Evolutionary conservation across 2,113 vertebrate genomes (phyloP).

Genomic region (Agapornis roseicollis): DNA sequence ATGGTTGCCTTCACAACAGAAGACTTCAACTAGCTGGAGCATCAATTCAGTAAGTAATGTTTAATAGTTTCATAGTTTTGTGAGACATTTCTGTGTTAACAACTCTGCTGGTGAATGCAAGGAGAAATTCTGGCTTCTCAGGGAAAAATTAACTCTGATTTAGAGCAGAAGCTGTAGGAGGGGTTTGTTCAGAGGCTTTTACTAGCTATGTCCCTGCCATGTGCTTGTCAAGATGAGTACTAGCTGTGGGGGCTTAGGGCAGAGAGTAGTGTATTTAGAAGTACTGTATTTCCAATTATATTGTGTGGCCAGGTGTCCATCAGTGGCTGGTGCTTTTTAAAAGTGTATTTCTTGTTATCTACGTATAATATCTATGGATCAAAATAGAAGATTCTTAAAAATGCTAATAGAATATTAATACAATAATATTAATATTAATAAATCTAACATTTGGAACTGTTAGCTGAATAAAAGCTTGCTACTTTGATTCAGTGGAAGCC

Average conservation of each 20-base stretch:
- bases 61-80: not conserved
- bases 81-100: not conserved
- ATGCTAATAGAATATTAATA: not conserved
- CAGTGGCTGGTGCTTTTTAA: not conserved
- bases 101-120: not conserved
- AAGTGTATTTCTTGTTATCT: not conserved
- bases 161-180: not conserved
- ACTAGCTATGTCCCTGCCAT: not conserved
- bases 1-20: not conserved
- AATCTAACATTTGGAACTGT: not conserved
- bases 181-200: not conserved
- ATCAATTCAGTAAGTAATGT: not conserved
- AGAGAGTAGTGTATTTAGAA: not conserved
- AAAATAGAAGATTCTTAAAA: not conserved
- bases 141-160: not conserved
- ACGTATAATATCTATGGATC: not conserved
- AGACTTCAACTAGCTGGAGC: not conserved
- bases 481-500: not conserved
- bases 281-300: not conserved
- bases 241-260: not conserved
- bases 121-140: not conserved
- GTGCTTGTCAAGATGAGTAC: not conserved
- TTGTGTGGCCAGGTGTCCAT: not conserved
- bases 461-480: not conserved
- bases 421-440: not conserved